Conservation (phyloP, 2,888 invertebrate genomes). For the Drosophila birchii region DNA sequence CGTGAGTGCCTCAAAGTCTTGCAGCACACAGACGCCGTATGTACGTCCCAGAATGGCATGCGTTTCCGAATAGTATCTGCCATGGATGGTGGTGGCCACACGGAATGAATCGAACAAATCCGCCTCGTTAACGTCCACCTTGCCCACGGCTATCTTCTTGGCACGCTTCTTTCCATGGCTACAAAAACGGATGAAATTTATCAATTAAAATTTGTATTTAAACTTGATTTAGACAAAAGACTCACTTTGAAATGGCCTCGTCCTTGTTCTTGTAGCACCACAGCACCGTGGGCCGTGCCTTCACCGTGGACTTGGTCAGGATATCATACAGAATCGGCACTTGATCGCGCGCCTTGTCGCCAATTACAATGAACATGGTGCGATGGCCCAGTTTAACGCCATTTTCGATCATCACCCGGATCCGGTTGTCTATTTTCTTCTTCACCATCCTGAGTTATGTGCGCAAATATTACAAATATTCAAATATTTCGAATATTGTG, state of each 20-base stretch:
- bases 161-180: slow-evolving; percentile 97
- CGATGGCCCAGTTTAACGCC: slow-evolving; percentile 95
- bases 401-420: slow-evolving; percentile 98
- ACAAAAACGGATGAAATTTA: not conserved
- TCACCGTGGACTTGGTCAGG: slow-evolving; percentile 96
- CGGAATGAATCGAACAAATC: slow-evolving; percentile 98
- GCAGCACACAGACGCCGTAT: slow-evolving; percentile 97
- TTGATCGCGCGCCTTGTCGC: slow-evolving; percentile 98
- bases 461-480: not conserved
- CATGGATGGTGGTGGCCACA: slow-evolving; percentile 97
- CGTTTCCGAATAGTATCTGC: slow-evolving; percentile 98
- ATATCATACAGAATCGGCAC: slow-evolving; percentile 99
- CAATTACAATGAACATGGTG: slow-evolving; percentile 97
- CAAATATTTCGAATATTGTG: not conserved
- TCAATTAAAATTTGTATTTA: not conserved
- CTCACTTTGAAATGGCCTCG: slow-evolving; percentile 93
- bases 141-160: slow-evolving; percentile 95
- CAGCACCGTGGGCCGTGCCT: slow-evolving; percentile 95
- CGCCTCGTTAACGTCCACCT: slow-evolving; percentile 95
- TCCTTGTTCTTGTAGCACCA: slow-evolving; percentile 99
- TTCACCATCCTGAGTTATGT: slow-evolving; percentile 89
- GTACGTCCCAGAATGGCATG: slow-evolving; percentile 99
- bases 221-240: not conserved
- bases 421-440: slow-evolving; percentile 98
- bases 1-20: slow-evolving; percentile 99